Base-by-base conservation (phyloP, 2,888 invertebrate species). In the Aricia artaxerxes region DNA sequence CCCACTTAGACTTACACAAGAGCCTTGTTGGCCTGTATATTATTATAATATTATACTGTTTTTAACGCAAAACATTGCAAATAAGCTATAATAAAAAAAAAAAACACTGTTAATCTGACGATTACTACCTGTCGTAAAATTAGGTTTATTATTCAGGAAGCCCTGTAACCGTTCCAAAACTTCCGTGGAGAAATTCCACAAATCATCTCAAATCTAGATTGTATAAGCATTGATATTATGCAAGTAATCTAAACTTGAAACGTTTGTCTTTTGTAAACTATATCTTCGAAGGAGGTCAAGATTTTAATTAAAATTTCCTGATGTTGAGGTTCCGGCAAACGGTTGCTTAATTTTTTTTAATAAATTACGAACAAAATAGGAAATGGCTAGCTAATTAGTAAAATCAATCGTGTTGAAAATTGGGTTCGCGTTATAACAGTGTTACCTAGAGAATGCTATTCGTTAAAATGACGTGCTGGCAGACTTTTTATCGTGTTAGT, bases 341-440 rank as follows among this genome's bases (percentile, higher is more conserved):
- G 44, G 24, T 73, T 73, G 24, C 24, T 73, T 73, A 73, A 44
- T 44, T 44, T 73, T 40, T 73, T 73, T 73, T 73, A 24, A 73
- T n/a, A 24, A 44, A 73, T 73, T 44, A 44, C 73, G n/a, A 40
- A 73, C 73, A 40, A 73, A 73, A 24, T 44, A 73, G 73, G 73
- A 73, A 73, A 44, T 73, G 24, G 44, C 24, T 24, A 44, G 73
- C 1, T 73, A 73, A 73, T 73, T 73, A 73, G 73, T 44, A 44
- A 44, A 69, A 44, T 40, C 73, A 73, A 73, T 73, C 73, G 73
- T 73, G 73, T 24, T 1, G 73, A 73, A 73, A 73, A 73, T 73
- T 73, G 73, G 9, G 40, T 73, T 73, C 11, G 24, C 40, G n/a
- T 73, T 73, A 16, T 38, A 35, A 35, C 69, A 69, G 4, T 35